Evolutionary conservation across 92 coral and sea anemone genomes (phyloP), one percentile per base, ranked within the genome.

Genomic region (Paragorgia papillata): DNA sequence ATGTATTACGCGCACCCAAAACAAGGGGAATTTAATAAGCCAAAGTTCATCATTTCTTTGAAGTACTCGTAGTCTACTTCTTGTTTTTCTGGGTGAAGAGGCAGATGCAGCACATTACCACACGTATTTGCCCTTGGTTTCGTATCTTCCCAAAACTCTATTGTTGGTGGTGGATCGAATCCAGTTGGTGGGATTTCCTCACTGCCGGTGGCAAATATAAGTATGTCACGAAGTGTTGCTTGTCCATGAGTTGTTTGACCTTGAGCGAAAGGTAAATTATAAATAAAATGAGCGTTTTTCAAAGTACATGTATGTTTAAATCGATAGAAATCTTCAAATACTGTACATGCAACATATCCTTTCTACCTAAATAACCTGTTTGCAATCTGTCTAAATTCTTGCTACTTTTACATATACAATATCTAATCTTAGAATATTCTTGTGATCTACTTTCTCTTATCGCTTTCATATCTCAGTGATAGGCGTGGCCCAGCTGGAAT

Each of bases 141-240:
- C 30, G 69, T 62, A 62, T 62, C 69, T 3, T 62, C 44, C 69
- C 69, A 62, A 62, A 62, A 62, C 69, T 62, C 69, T 27, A 62
- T 62, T 29, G 69, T 62, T 62, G 37, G 20, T 3, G 17, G 1
- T 29, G 69, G 69, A 31, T 62, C 69, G 21, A 62, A 62, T 62
- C 69, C 69, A 62, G 30, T 19, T 29, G 69, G 69, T 62, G 69
- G 69, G 1, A 62, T 62, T 19, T 62, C 69, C 17, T 62, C 69
- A 19, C 69, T 62, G 39, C 69, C 69, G 7, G 69, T 62, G 34
- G 69, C 40, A 34, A 62, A 62, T 1, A 62, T 62, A 17, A 62
- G 69, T 6, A 62, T 6, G 30, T 62, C 6, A 10, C 30, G 2
- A 40, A 66, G 73, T 66, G 73, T 66, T 39, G 54, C 73, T 66